Evolutionary conservation across 2,797 vertebrate genomes (phyloP), one percentile per base, ranked within the genome.

Genomic region (Argya squamiceps): DNA sequence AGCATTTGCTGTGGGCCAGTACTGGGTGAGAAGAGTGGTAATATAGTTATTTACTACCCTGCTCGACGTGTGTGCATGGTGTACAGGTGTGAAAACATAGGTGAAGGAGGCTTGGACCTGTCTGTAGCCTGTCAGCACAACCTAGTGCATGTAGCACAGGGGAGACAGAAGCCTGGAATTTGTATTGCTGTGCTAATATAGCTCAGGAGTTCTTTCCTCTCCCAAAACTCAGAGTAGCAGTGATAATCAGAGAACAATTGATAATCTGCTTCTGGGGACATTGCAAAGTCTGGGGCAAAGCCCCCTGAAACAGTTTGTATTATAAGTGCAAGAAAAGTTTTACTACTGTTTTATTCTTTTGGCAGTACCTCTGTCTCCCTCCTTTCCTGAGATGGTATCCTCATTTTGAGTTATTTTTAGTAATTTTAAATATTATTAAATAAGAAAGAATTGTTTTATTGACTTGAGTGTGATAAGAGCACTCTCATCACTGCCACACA

Each of bases 41-140:
- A 59, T 2, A 10, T 6, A 5, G 46, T 12, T 43, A 27, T 63
- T 81, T 73, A 41, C 50, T 81, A 36, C 12, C 17, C 32, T 85
- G 43, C 3, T 11, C 13, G 36, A 15, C 5, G 3, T 26, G 49
- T 71, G 8, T 60, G 16, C 0, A 0, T 59, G 23, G 7, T 49
- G 15, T 26, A 9, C 10, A 24, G 15, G 18, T 73, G 3, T 26
- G 62, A 50, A 87, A 81, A 89, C 41, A 6, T 22, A 27, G 11
- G 8, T 24, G 27, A 6, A 71, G 17, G n/a, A 65, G 15, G 4
- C 24, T 65, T 59, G 18, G 16, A 12, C 10, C 8, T 56, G 7
- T 63, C 10, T 27, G 1, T 15, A 52, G 7, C 9, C 20, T 55
- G 17, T 4, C 39, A 63, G 24, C 3, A n/a, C 2, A 9, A 34